Conservation (phyloP, 2,888 invertebrate species). For the Microdon myrmicae region DNA sequence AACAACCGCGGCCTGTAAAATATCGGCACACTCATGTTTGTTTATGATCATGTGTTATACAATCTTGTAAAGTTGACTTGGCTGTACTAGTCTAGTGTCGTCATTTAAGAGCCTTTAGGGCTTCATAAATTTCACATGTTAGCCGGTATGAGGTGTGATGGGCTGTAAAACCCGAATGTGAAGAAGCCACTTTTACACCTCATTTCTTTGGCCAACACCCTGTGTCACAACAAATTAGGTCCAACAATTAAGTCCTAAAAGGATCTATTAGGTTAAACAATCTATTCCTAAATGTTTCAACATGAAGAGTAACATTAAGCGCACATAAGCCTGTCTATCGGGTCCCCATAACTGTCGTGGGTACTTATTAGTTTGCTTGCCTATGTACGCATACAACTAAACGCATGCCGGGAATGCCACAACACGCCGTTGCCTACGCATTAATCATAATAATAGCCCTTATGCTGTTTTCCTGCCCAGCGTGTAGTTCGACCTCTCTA, state of each 20-base stretch:
- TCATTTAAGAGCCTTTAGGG: too few species aligned
- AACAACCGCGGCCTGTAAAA: too few species aligned
- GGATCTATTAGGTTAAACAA: constrained; percentile 42
- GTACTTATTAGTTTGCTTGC: too few species aligned
- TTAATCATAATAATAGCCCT: constrained; percentile 46
- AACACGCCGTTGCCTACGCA: constrained; percentile 20
- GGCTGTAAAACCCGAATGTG: not conserved
- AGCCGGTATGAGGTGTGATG: too few species aligned
- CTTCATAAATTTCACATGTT: too few species aligned
- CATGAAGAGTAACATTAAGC: constrained; percentile 40
- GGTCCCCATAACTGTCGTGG: too few species aligned
- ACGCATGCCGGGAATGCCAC: constrained; percentile 1
- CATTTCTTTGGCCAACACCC: constrained; percentile 6
- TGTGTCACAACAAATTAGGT: constrained; percentile 32
- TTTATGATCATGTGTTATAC: too few species aligned
- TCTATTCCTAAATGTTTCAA: constrained; percentile 30
- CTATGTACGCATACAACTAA: not conserved
- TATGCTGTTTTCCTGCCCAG: constrained; percentile 14
- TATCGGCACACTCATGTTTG: too few species aligned
- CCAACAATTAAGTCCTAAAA: constrained; percentile 41
- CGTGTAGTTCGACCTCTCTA: too few species aligned
- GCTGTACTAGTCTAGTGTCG: too few species aligned
- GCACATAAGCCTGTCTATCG: constrained; percentile 31
- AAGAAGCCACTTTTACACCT: constrained; percentile 17
- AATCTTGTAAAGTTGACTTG: too few species aligned